Evolutionary conservation across 2,888 invertebrate species (phyloP), one percentile per base, ranked within the genome.

Genomic region (Apamea sordens): DNA sequence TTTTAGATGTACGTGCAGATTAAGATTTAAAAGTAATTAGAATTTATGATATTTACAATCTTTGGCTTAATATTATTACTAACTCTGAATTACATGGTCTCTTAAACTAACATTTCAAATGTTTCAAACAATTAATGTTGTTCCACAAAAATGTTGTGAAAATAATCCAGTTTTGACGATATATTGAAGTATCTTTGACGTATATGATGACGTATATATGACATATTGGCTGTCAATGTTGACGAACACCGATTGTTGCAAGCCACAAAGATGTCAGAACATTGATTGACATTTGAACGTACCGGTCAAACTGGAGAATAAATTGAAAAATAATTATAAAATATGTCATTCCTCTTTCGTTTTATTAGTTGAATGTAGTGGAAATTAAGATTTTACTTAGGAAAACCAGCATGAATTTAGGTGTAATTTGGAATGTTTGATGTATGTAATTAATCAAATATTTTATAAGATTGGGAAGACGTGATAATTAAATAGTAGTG

Each of bases 21-120:
- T 59, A 53, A 64, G n/a, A 65, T 65, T 70, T 73, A 24, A 65
- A 76, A 72, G 28, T 11, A 84, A 24, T 56, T 32, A 73, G 13
- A 18, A 53, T 24, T n/a, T 44, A 67, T 47, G 18, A 21, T 61
- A 85, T 73, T 80, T 80, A 76, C 76, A 85, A 36, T 61, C 11
- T 53, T 11, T 86, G 13, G 32, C 24, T 72, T 50, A 59, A 5
- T 50, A 2, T 41, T 47, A 76, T 28, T 47, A 41, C 1, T 61
- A 65, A 36, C 4, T 82, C 10, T 47, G 44, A 76, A 69, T 72
- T 13, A 72, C 36, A 59, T 50, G 32, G 4, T 70, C 3, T 64
- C 3, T 6, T 59, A 63, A 32, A 61, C 3, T 59, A 70, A 44
- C 24, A 36, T 59, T 68, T 70, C 11, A 47, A 44, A 59, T 15